Evolutionary conservation across 2,113 vertebrate species (phyloP).

Genomic region (Alosa alosa): DNA sequence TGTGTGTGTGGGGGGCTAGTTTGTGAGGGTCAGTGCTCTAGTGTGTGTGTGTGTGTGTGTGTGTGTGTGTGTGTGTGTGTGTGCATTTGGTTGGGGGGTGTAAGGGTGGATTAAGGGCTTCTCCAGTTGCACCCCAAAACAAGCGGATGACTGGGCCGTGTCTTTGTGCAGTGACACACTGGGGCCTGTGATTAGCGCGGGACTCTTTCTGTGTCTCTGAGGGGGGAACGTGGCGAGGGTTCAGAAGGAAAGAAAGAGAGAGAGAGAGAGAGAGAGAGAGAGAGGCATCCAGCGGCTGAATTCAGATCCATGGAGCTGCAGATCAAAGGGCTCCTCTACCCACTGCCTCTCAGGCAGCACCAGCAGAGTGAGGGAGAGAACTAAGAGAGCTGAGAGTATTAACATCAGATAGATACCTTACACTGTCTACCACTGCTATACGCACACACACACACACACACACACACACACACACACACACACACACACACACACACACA

Average conservation of each 20-base stretch:
- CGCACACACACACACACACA: not conserved
- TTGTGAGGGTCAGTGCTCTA: too few species aligned
- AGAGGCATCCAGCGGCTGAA: not conserved
- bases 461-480: not conserved
- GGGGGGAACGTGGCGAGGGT: not conserved
- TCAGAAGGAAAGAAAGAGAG: not conserved
- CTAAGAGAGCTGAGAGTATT: not conserved
- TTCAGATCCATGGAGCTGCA: not conserved
- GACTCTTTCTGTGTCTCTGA: not conserved
- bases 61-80: constrained; percentile 1
- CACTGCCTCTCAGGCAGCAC: not conserved
- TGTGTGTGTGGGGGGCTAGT: constrained; percentile 10
- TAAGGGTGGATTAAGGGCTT: constrained; percentile 23
- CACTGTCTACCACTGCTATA: not conserved
- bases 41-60: not conserved
- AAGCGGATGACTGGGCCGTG: constrained; percentile 15
- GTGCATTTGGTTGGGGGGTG: constrained; percentile 11
- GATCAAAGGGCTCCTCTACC: not conserved
- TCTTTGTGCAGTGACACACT: not conserved
- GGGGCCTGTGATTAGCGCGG: not conserved
- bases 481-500: not conserved
- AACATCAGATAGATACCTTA: not conserved
- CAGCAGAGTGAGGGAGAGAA: not conserved
- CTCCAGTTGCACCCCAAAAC: constrained; percentile 5
- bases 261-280: too few species aligned